Evolutionary conservation across 2,797 vertebrate genomes (phyloP).

Genomic region (Sebastes alutus): DNA sequence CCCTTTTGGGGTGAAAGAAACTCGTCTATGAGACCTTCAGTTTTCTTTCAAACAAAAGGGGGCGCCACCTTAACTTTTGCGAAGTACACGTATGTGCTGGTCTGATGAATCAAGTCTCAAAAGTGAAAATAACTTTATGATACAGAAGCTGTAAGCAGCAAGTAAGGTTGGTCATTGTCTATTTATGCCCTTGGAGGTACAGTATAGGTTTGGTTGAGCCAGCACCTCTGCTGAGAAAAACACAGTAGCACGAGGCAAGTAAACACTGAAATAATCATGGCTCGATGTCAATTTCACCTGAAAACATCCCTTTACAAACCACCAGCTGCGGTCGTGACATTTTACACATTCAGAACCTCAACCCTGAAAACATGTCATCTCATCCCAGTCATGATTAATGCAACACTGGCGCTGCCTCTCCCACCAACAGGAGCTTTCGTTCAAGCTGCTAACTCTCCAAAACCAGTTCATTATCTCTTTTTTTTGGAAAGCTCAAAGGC

Average conservation of each 20-base stretch:
- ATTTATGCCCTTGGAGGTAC: background rate
- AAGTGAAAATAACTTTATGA: background rate
- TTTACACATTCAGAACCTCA: background rate
- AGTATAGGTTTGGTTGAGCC: background rate
- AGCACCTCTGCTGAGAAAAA: background rate
- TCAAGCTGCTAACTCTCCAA: background rate
- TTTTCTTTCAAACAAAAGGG: too few species aligned
- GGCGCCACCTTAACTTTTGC: too few species aligned
- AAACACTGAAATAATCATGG: background rate
- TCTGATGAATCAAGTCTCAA: too few species aligned
- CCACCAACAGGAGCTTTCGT: background rate
- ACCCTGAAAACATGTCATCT: background rate
- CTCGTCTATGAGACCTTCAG: too few species aligned
- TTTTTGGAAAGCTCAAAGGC: background rate
- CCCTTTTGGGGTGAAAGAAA: too few species aligned
- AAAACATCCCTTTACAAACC: background rate
- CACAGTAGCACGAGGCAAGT: background rate
- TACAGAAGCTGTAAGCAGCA: background rate
- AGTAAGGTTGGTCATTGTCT: background rate
- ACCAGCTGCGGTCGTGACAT: background rate
- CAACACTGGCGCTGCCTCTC: background rate
- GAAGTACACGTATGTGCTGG: too few species aligned
- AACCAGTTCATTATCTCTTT: background rate
- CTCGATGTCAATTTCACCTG: background rate
- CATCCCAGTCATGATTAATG: background rate